Evolutionary conservation across 2,797 vertebrate genomes (phyloP).

Genomic region (Lemur catta): DNA sequence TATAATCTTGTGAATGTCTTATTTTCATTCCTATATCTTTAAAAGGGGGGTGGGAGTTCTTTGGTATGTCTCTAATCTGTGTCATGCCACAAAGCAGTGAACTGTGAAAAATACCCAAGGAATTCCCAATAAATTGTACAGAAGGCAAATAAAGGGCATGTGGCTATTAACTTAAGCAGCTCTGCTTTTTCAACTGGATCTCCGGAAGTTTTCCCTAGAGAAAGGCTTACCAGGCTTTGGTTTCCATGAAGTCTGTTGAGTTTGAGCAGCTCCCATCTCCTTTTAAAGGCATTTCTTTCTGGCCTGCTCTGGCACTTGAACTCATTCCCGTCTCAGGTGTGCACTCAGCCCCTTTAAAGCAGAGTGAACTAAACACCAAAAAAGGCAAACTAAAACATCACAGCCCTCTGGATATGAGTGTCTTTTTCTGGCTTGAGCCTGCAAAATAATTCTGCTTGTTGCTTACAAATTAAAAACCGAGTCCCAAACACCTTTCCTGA

Average conservation of each 20-base stretch:
- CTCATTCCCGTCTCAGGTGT: not conserved
- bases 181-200: not conserved
- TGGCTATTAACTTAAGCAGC: not conserved
- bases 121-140: conserved; percentile 58
- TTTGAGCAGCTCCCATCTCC: not conserved
- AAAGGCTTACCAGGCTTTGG: not conserved
- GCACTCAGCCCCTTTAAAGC: not conserved
- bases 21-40: conserved; percentile 60
- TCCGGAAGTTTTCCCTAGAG: not conserved
- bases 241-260: not conserved
- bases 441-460: not conserved
- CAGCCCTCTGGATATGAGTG: not conserved
- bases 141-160: conserved; percentile 55
- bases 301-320: not conserved
- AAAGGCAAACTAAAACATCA: not conserved
- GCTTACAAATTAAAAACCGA: not conserved
- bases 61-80: conserved; percentile 59
- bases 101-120: conserved; percentile 68
- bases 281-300: not conserved
- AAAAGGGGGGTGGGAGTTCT: conserved; percentile 44
- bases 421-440: not conserved
- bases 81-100: conserved; percentile 56
- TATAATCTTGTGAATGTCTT: not conserved
- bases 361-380: not conserved
- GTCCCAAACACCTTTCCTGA: not conserved